A percentile compares a stretch with the other conserved stretches of the same genome.
phyloP scores from a whole-genome alignment of 2,797 vertebrate genomes.

The Syndactyla subalaris region DNA sequence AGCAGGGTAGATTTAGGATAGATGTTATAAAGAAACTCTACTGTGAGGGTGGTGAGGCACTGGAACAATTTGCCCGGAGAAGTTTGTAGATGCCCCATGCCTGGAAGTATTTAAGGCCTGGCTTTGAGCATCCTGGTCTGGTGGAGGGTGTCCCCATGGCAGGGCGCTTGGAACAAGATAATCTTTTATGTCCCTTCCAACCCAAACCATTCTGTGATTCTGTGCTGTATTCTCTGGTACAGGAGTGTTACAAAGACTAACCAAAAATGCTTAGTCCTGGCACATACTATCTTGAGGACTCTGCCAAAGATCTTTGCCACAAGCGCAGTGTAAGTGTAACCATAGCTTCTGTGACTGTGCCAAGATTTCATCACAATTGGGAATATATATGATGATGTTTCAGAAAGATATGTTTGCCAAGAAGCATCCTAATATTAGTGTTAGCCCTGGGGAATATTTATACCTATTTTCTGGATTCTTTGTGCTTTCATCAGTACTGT shows the following conservation, averaged over 20 bases:
- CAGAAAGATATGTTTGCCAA: not conserved
- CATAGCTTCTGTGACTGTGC: not conserved
- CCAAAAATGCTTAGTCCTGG: rapidly evolving
- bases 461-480: not conserved
- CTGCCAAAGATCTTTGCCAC: not conserved
- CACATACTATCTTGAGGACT: not conserved
- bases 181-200: not conserved
- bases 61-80: not conserved
- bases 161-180: rapidly evolving
- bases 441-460: not conserved
- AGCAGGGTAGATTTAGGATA: not conserved
- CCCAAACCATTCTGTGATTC: not conserved
- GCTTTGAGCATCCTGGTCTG: not conserved
- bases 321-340: not conserved
- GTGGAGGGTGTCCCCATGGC: not conserved
- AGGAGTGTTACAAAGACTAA: not conserved
- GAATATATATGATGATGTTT: not conserved
- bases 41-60: not conserved
- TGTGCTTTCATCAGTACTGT: not conserved
- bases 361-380: not conserved
- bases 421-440: not conserved
- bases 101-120: not conserved
- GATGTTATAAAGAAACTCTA: not conserved
- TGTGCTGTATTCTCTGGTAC: not conserved
- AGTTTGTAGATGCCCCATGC: rapidly evolving